Base-by-base conservation (phyloP, 2,888 invertebrate species). In the Drosophila heteroneura region DNA sequence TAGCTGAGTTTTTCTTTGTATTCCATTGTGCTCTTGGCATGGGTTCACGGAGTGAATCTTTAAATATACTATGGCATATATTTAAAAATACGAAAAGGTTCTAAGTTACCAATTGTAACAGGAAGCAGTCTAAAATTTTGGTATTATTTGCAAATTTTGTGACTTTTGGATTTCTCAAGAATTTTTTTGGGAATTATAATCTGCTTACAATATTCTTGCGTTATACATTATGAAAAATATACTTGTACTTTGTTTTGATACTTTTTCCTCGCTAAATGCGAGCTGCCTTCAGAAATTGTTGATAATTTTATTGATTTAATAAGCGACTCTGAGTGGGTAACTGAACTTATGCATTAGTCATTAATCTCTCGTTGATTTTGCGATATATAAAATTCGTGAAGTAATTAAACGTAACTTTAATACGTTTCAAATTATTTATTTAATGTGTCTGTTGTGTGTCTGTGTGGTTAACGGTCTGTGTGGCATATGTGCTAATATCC, bases 251-350 rank as follows among this genome's bases (percentile, higher is more conserved):
- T 62, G 47, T 57, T 41, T 52, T 19, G 6, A 12, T 51, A 54
- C 41, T 76, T 71, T 63, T 65, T 59, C 1, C 33, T 28, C 7
- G 35, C 28, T 39, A 47, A 37, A 32, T n/a, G 35, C 47, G n/a
- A n/a, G 39, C 41, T 28, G 57, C 37, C 47, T 37, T 44, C 65
- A 60, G 58, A 54, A 73, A 51, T 63, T 67, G 71, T 82, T 87
- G 66, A 70, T 65, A 67, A 70, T 68, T 79, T 77, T 85, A 83
- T 83, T 85, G 83, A 83, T 79, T 77, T 79, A 87, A 85, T 85
- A 85, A 79, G 52, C 63, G 58, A 41, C 74, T 28, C 56, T 26
- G 49, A 70, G 51, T 57, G 47, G 41, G 56, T 70, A 69, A 64
- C 57, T 70, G 73, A 65, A 56, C 56, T 62, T 54, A 44, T 30